Evolutionary conservation across 2,113 vertebrate species (phyloP).

Genomic region (Numenius arquata): DNA sequence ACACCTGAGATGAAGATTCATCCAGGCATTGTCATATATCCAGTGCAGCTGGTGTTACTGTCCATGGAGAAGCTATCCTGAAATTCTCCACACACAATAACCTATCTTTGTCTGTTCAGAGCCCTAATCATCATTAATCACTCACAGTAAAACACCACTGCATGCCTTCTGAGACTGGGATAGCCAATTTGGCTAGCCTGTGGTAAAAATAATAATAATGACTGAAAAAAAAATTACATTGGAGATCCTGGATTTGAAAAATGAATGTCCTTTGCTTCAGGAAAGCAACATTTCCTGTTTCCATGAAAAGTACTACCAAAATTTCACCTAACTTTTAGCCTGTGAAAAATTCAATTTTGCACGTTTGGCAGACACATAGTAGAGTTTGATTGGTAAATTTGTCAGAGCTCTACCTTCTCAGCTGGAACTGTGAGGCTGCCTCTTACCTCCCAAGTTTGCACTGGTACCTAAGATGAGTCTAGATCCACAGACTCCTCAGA

Average conservation of each 20-base stretch:
- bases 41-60: neutral
- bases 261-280: neutral
- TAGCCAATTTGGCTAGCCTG: neutral
- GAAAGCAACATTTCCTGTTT: neutral
- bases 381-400: neutral
- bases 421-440: neutral
- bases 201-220: neutral
- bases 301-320: neutral
- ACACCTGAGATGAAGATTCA: neutral
- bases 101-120: neutral
- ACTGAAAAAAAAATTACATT: neutral
- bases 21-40: neutral
- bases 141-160: neutral
- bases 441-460: neutral
- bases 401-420: neutral
- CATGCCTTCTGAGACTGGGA: neutral
- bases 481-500: neutral
- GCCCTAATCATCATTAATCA: neutral
- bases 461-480: neutral
- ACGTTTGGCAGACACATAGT: neutral
- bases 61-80: neutral
- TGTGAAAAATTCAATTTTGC: neutral
- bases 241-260: neutral
- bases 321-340: neutral
- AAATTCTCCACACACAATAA: neutral